These are phyloP conservation scores for Catagonus wagneri DNA, from an alignment of 2,113 vertebrate genomes.

Conservation along the genomic window DNA sequence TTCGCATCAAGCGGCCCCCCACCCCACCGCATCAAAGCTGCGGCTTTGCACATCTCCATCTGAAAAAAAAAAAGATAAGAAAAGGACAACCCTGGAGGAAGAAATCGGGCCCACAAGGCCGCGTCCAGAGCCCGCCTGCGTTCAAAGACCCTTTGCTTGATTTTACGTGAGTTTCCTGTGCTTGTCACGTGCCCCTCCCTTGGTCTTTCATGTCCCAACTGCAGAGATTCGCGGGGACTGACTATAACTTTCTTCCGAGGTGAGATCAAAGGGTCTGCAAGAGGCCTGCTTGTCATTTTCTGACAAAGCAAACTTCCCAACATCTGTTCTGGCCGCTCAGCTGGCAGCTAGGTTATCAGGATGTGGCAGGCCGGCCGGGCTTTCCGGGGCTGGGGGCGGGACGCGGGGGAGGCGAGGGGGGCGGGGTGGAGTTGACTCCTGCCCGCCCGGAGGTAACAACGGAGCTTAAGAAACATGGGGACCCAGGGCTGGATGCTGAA, in stretches of 20 bases:
- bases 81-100: slow-evolving; percentile 39
- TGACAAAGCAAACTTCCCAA: slow-evolving; percentile 71
- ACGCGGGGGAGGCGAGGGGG: no score
- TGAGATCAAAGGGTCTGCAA: slow-evolving; percentile 86
- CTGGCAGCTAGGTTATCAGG: not conserved
- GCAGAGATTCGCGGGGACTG: slow-evolving; percentile 74
- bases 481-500: not conserved
- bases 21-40: slow-evolving; percentile 66
- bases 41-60: slow-evolving; percentile 38
- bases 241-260: slow-evolving; percentile 78
- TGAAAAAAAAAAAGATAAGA: slow-evolving; percentile 10
- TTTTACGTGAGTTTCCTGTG: slow-evolving; percentile 79
- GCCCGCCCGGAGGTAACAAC: not conserved
- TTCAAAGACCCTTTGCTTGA: slow-evolving; percentile 79
- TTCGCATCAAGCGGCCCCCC: not conserved
- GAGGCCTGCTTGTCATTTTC: slow-evolving; percentile 62
- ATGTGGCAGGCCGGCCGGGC: not conserved
- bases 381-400: slow-evolving; percentile 7
- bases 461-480: not conserved
- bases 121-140: slow-evolving; percentile 12
- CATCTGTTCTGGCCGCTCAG: slow-evolving; percentile 75
- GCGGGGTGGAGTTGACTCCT: not conserved
- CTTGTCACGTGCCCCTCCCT: slow-evolving; percentile 72
- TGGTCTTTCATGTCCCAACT: slow-evolving; percentile 80
- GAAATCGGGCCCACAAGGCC: slow-evolving; percentile 38